Base-by-base conservation (phyloP, 2,888 invertebrate genomes). In the Pseudanteris insignis region DNA sequence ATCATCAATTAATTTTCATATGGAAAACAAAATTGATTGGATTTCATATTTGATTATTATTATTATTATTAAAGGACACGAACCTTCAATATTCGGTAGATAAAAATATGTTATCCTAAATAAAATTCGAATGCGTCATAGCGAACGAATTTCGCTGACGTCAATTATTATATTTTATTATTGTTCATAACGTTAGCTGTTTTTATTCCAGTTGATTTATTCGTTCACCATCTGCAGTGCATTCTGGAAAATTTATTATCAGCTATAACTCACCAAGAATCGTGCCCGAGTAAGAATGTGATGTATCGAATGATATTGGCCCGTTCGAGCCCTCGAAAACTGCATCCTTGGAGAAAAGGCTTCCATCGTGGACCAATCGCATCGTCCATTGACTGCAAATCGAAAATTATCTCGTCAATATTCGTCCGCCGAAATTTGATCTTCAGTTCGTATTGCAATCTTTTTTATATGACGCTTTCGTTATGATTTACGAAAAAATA, bases 351-450 rank as follows among this genome's bases (percentile, higher is more conserved):
- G 78, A 72, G 64, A 78, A 79, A 29, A 79, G 65, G 26, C 68
- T 70, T 33, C 67, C 66, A 58, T 79, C 79, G 11, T 69, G 74
- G 28, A 76, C 70, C 60, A 79, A 68, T 15, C 75, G 75, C 64
- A 79, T 69, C 7, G 78, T 79, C 78, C 79, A 79, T 18, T 70
- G 70, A 58, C 79, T 79, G 70, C 10, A 71, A 73, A 8, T 29
- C 34, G 29, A 30, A 61, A 40, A 30, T 29, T 8, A 30, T 11
- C 29, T 33, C 18, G 18, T 18, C 18, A 18, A 18, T 18, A 2
- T 26, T 26, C 26, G n/a, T 26, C 18, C 4, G 3, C 18, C 6
- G 18, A 18, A 18, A 18, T 18, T 18, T 18, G 18, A 18, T 18
- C 18, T 18, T 6, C 3, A 3, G 18, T 4, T 18, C 6, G 4